Evolutionary conservation across 2,797 vertebrate species (phyloP).

Genomic region (Pseudochirops cupreus): DNA sequence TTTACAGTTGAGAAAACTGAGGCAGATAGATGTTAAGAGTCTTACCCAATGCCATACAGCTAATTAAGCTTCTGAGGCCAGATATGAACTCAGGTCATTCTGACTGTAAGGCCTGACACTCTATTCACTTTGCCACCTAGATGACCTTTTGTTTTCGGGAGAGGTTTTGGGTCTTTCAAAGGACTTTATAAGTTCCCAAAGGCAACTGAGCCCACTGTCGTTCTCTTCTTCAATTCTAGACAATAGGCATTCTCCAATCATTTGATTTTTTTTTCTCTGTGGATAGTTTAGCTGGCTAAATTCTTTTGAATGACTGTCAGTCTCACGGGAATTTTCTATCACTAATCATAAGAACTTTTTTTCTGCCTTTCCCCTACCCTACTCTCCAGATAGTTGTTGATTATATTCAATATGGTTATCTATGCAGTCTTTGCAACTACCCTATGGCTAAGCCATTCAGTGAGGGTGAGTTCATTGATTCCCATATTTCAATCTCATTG

Average conservation of each 20-base stretch:
- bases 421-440: neutral
- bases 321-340: neutral
- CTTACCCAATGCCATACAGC: neutral
- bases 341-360: neutral
- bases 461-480: neutral
- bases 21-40: neutral
- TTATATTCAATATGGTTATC: no score
- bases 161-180: neutral
- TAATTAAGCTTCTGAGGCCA: neutral
- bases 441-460: neutral
- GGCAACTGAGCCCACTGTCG: neutral
- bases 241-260: neutral
- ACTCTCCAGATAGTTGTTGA: neutral
- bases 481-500: conserved; percentile 6
- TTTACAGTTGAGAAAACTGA: neutral
- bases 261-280: neutral
- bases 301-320: neutral
- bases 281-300: neutral
- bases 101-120: neutral
- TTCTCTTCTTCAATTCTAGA: neutral
- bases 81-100: neutral
- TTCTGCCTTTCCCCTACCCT: neutral
- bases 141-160: neutral
- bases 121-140: neutral
- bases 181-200: neutral